Percentiles rank a stretch among this genome's conserved stretches.
phyloP scores from a whole-genome alignment of 2,113 vertebrate species.

The Colistium nudipinnis region DNA sequence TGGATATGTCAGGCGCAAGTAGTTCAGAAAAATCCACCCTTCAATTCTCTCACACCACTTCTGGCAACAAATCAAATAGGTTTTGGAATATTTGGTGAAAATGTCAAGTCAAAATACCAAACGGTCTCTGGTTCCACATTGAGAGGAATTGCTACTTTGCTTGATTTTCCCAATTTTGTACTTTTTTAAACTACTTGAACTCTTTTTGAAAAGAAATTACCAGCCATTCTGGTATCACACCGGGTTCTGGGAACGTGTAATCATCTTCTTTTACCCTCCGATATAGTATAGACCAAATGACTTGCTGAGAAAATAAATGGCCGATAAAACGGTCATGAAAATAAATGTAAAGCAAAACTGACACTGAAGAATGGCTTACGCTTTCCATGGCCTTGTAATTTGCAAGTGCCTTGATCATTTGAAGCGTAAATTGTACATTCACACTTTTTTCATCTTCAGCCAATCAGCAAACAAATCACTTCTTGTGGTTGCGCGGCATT shows the following conservation, averaged over 20 bases:
- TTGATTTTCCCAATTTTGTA: not conserved
- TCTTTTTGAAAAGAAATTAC: not conserved
- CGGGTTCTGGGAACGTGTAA: not conserved
- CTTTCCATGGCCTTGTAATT: not conserved
- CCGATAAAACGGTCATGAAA: not conserved
- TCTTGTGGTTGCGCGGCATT: not conserved
- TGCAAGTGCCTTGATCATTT: not conserved
- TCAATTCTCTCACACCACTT: not conserved
- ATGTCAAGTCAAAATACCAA: not conserved
- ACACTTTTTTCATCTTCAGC: not conserved
- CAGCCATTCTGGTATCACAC: not conserved
- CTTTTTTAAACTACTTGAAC: not conserved
- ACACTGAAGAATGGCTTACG: not conserved
- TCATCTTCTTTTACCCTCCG: not conserved
- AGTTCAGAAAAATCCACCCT: constrained; percentile 34
- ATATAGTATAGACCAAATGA: not conserved
- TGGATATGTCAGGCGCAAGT: not conserved
- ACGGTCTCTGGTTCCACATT: not conserved
- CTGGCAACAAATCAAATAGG: not conserved
- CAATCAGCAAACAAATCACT: not conserved
- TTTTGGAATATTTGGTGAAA: not conserved
- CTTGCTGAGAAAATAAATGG: not conserved
- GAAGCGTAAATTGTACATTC: not conserved
- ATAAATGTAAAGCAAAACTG: not conserved
- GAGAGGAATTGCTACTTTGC: not conserved